A percentile compares a stretch with the other conserved stretches of the same genome.
Evolutionary conservation across 2,888 invertebrate genomes (phyloP).

Genomic region (Conus canariensis): DNA sequence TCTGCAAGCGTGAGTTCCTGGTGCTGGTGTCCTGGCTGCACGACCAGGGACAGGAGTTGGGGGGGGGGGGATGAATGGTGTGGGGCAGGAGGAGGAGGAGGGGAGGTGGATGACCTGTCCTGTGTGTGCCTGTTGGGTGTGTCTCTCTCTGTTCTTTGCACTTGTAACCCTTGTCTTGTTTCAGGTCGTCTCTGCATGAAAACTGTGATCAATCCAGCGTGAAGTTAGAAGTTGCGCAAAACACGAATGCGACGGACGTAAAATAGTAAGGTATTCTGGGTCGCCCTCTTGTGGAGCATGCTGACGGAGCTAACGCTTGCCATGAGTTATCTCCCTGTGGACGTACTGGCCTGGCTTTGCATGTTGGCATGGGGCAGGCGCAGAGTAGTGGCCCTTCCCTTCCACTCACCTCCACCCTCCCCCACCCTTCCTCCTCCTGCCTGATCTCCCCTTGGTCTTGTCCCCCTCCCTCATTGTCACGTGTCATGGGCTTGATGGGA

Average conservation of each 20-base stretch:
- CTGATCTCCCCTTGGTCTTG: background rate
- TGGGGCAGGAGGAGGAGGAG: background rate
- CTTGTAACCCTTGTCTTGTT: slow-evolving; percentile 59
- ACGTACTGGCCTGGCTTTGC: slow-evolving; percentile 46
- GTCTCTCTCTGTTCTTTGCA: background rate
- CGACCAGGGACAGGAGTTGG: no score
- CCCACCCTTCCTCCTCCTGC: slow-evolving; percentile 8
- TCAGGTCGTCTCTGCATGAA: slow-evolving; percentile 74
- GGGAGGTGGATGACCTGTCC: background rate
- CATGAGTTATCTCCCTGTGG: slow-evolving; percentile 36
- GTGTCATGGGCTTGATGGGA: background rate
- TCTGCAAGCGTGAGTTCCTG: background rate
- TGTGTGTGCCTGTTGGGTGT: background rate
- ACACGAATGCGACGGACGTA: slow-evolving; percentile 66
- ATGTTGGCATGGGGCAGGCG: slow-evolving; percentile 39
- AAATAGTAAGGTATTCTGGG: slow-evolving; percentile 55
- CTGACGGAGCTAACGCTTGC: slow-evolving; percentile 48
- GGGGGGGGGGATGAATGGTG: background rate
- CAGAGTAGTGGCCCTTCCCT: slow-evolving; percentile 34
- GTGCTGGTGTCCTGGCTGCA: no score
- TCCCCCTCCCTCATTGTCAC: background rate
- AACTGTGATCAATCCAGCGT: slow-evolving; percentile 69
- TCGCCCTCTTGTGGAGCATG: slow-evolving; percentile 49
- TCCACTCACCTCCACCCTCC: background rate
- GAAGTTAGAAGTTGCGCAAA: slow-evolving; percentile 68